phyloP scores from a whole-genome alignment of 2,888 invertebrate species.

The Melieria omissa region DNA sequence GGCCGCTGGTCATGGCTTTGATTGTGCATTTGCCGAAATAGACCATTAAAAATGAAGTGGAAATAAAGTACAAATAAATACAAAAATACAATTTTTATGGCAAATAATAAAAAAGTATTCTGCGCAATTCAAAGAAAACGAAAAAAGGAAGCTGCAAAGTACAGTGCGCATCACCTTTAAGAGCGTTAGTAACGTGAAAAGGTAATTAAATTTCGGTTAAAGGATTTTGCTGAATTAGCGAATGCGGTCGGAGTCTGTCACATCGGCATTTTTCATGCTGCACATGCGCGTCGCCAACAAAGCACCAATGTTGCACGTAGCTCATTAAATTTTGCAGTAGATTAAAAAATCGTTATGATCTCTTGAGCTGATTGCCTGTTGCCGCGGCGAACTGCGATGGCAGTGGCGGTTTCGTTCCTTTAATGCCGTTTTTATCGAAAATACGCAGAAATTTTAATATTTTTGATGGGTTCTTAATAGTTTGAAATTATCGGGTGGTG shows the following conservation, averaged over 20 bases:
- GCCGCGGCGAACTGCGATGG: not conserved
- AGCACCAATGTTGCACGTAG: conserved; percentile 9
- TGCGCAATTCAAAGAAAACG: conserved; percentile 24
- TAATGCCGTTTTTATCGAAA: conserved; percentile 7
- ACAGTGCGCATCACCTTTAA: not conserved
- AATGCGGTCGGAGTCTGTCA: conserved; percentile 7
- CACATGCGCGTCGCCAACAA: conserved; percentile 1
- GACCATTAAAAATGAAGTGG: conserved; percentile 42
- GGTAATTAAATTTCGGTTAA: conserved; percentile 33
- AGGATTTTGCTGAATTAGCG: conserved; percentile 26
- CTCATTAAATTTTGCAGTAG: conserved; percentile 32
- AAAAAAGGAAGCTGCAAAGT: conserved; percentile 20
- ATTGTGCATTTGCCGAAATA: conserved; percentile 42
- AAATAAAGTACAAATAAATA: conserved; percentile 43
- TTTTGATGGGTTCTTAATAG: conserved; percentile 33
- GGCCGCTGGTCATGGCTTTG: conserved; percentile 34
- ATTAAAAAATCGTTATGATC: conserved; percentile 36
- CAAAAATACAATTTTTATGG: conserved; percentile 38
- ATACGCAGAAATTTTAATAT: conserved; percentile 23
- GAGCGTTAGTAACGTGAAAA: not conserved
- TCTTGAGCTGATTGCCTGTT: conserved; percentile 26
- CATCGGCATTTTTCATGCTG: conserved; percentile 3
- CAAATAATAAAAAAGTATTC: conserved; percentile 36
- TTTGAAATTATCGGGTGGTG: conserved; percentile 14
- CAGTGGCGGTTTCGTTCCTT: conserved; percentile 17